phyloP scores from a whole-genome alignment of 1,140 invertebrate species.

The Hyphantria cunea region DNA sequence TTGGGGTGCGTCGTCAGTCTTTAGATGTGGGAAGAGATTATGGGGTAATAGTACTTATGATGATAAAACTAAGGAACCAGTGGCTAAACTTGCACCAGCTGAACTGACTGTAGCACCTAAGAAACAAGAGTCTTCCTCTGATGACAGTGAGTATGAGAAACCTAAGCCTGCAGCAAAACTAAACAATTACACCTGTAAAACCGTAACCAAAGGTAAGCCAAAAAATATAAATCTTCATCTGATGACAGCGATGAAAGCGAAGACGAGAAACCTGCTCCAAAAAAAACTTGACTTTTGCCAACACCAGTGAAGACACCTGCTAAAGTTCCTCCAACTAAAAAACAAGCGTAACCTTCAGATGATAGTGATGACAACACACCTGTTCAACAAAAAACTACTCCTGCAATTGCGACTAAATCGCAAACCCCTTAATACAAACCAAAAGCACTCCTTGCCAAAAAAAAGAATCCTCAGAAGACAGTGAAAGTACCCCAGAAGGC shows the following conservation, averaged over 20 bases:
- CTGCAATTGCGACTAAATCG: conserved; percentile 17
- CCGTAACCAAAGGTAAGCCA: conserved; percentile 3
- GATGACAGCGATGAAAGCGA: conserved; percentile 23
- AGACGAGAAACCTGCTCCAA: conserved; percentile 11
- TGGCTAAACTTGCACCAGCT: not conserved
- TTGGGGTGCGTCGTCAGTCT: no score
- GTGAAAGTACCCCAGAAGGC: conserved; percentile 37
- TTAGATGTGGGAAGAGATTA: no score
- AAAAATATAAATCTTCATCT: conserved; percentile 19
- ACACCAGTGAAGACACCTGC: conserved; percentile 12
- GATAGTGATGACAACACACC: not conserved
- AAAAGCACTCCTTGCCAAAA: conserved; percentile 31
- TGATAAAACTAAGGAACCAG: conserved; percentile 8
- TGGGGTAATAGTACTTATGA: conserved; percentile 23
- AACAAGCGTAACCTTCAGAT: conserved; percentile 19
- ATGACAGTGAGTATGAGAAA: conserved; percentile 23
- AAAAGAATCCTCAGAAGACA: conserved; percentile 46
- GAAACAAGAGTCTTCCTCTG: conserved; percentile 5
- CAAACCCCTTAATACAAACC: conserved; percentile 37
- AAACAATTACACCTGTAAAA: not conserved
- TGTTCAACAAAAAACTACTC: not conserved
- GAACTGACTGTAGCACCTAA: not conserved
- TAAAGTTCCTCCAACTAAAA: conserved; percentile 26
- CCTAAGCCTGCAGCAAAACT: conserved; percentile 5
- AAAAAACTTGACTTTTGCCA: conserved; percentile 5